These are phyloP conservation scores for Cyprinella venusta DNA, from an alignment of 2,797 vertebrate species.

Conservation along the genomic window DNA sequence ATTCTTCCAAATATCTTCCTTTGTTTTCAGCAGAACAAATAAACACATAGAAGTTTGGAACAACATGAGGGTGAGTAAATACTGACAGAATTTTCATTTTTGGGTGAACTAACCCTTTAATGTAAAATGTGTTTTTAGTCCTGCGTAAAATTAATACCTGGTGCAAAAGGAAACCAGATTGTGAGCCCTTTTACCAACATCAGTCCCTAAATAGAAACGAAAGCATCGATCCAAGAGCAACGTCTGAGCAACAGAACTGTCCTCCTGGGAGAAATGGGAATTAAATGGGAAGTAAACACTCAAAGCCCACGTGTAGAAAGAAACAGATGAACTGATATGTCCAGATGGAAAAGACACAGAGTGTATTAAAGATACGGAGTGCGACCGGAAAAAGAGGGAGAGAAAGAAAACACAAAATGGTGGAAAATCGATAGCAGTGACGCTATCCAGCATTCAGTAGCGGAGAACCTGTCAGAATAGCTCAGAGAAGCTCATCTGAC, in stretches of 20 bases:
- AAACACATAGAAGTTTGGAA: no score
- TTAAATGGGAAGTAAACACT: slow-evolving; percentile 50
- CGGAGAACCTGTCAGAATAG: not conserved
- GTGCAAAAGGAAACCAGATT: no score
- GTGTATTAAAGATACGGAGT: not conserved
- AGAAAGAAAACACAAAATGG: slow-evolving; percentile 73
- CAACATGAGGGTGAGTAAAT: no score
- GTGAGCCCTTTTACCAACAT: no score
- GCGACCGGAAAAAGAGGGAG: slow-evolving; percentile 56
- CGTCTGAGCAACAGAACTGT: not conserved
- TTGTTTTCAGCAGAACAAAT: no score
- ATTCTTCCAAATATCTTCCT: no score
- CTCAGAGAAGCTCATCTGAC: slow-evolving; percentile 36
- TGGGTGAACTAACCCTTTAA: no score
- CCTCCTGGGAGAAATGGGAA: slow-evolving; percentile 45
- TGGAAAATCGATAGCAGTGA: slow-evolving; percentile 68
- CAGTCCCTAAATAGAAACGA: no score
- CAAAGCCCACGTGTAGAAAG: slow-evolving; percentile 58
- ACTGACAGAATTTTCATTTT: no score
- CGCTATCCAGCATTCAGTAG: slow-evolving; percentile 9
- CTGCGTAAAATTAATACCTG: no score
- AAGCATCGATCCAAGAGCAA: not conserved
- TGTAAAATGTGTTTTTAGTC: no score
- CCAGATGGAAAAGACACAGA: not conserved
- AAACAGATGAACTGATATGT: slow-evolving; percentile 26